phyloP scores from a whole-genome alignment of 2,113 vertebrate species.

The Paraplagusia blochii region DNA sequence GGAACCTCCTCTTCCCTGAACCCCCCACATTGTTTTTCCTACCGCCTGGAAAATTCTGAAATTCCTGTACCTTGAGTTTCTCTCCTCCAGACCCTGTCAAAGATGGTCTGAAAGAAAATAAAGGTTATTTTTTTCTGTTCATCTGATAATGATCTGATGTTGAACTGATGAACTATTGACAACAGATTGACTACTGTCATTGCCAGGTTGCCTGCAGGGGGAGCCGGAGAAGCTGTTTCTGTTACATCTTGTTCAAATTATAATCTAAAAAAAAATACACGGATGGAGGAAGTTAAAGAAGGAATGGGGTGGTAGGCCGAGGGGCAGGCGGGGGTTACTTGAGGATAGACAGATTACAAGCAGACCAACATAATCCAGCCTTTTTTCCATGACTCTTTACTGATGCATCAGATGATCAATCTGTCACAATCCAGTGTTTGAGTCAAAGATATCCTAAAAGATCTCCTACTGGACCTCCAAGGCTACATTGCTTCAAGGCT shows the following conservation, averaged over 20 bases:
- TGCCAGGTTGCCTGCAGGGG: background rate
- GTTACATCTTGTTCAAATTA: constrained; percentile 68
- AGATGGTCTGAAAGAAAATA: background rate
- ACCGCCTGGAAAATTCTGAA: background rate
- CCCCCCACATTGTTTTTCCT: background rate
- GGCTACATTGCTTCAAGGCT: too few relatives aligned
- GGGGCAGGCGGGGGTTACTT: constrained; percentile 21
- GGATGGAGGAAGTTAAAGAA: constrained; percentile 10
- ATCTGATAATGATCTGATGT: background rate
- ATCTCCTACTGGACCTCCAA: too few relatives aligned
- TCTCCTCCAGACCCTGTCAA: background rate
- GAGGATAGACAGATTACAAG: constrained; percentile 43
- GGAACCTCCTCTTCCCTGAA: background rate
- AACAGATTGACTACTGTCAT: constrained; percentile 1
- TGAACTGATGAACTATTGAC: background rate
- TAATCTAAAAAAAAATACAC: constrained; percentile 29
- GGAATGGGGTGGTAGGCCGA: background rate
- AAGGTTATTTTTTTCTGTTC: background rate
- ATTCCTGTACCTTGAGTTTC: too few relatives aligned
- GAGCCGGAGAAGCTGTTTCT: background rate
- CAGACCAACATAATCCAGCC: constrained; percentile 29
- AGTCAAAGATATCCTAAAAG: too few relatives aligned
- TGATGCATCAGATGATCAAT: constrained; percentile 27
- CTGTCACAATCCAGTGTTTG: too few relatives aligned
- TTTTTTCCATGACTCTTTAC: constrained; percentile 32